Conservation (phyloP, 2,888 invertebrate species). For the Tholera decimalis region DNA sequence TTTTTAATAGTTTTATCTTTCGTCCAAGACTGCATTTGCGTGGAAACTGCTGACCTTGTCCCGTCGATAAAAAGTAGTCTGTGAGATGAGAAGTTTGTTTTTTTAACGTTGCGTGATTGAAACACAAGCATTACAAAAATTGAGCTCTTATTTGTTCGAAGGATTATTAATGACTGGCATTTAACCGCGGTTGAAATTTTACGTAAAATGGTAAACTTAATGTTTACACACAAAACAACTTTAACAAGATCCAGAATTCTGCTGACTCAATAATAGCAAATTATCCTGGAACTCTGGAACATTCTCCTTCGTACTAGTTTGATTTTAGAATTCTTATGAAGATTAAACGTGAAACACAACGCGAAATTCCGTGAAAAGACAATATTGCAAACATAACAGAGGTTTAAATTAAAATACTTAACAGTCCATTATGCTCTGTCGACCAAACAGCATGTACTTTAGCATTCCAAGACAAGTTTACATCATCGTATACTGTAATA, state of each 20-base stretch:
- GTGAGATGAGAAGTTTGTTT: no score
- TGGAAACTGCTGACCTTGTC: no score
- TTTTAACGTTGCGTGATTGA: no score
- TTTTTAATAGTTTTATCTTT: no score
- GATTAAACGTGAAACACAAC: conserved; percentile 8
- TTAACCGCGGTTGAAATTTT: not conserved
- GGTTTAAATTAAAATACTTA: conserved; percentile 29
- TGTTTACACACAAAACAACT: not conserved
- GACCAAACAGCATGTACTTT: conserved; percentile 1
- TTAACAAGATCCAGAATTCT: not conserved
- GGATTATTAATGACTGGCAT: not conserved
- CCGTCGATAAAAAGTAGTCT: no score
- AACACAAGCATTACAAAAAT: no score
- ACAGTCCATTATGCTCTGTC: conserved; percentile 21
- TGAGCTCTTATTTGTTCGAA: no score
- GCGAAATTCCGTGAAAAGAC: conserved; percentile 29
- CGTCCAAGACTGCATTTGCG: no score
- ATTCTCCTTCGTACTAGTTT: not conserved
- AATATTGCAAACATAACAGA: conserved; percentile 14
- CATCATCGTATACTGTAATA: conserved; percentile 3
- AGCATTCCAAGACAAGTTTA: conserved; percentile 1
- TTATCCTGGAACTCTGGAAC: not conserved
- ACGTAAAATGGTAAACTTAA: not conserved
- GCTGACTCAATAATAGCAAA: not conserved
- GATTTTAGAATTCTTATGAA: conserved; percentile 17